Base-by-base conservation (phyloP, 2,888 invertebrate species). In the Seira sanloemensis region DNA sequence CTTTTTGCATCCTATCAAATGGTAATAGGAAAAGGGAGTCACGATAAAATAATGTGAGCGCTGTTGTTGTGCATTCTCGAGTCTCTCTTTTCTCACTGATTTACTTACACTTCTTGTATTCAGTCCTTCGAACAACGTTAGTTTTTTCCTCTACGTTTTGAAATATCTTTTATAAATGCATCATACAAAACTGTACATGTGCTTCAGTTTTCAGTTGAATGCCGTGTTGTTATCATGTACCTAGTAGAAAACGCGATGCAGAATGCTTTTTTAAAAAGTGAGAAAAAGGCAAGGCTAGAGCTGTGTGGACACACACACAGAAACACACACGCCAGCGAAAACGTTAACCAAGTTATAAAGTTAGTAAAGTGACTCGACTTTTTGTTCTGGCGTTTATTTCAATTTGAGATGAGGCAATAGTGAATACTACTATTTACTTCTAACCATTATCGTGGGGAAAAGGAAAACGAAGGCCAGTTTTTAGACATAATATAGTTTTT, bases 121-220 rank as follows among this genome's bases (percentile, higher is more conserved):
- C 37, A 37, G 12, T 4, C 12, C 37, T 37, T 37, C 37, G 12
- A 37, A 4, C 5, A 37, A 37, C 37, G 37, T 69, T 12, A 37
- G 58, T 26, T 77, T 77, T 50, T 19, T 67, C 50, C 76, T 65
- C 27, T 75, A 65, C 65, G 66, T 23, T 75, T 67, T 76, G 65
- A 67, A 67, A 23, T 37, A 37, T 25, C 46, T 74, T 77, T 77
- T 77, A 69, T 69, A 77, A 77, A 77, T 77, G 77, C 69, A 69
- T 69, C 77, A 69, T 77, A 58, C 58, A 46, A 77, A 71, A 77
- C 72, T 78, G 82, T 82, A 72, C 83, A 83, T 83, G 83, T 83
- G 83, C 83, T 83, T 83, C 83, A 76, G 82, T 76, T 81, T 82
- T 81, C 76, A 76, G 67, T 81, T 82, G 81, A 81, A 69, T 76